Percentiles rank a stretch among this genome's conserved stretches.
phyloP scores from a whole-genome alignment of 2,888 invertebrate genomes.

The Octodonta nipae region DNA sequence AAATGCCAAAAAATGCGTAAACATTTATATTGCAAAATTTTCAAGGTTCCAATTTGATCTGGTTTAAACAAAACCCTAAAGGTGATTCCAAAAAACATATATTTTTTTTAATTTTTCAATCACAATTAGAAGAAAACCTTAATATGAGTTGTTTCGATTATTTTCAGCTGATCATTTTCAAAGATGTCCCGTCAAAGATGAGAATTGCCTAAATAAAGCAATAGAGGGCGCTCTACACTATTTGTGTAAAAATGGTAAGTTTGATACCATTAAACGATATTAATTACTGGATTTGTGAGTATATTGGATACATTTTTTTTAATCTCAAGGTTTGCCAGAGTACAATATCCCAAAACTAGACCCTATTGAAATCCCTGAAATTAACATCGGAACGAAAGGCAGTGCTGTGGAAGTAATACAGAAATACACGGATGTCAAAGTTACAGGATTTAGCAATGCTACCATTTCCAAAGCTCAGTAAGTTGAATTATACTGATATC shows the following conservation, averaged over 20 bases:
- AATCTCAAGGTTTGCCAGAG: slow-evolving; percentile 5
- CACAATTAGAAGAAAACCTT: too few species aligned
- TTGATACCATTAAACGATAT: not conserved
- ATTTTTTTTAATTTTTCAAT: too few species aligned
- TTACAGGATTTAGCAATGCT: slow-evolving; percentile 3
- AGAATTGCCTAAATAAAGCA: slow-evolving; percentile 3
- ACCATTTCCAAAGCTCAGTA: slow-evolving; percentile 2
- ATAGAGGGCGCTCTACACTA: slow-evolving; percentile 6
- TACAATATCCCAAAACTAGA: slow-evolving; percentile 7
- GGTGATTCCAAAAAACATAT: too few species aligned
- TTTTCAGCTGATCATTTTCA: slow-evolving; percentile 3
- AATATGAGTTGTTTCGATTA: not conserved
- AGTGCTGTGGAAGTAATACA: slow-evolving; percentile 4
- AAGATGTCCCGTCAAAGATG: not conserved
- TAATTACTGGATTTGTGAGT: not conserved
- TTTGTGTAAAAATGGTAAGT: slow-evolving; percentile 5
- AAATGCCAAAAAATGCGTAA: too few species aligned
- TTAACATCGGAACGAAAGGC: slow-evolving; percentile 6
- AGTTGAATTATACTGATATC: slow-evolving; percentile 1
- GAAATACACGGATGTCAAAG: slow-evolving; percentile 5
- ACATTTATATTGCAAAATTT: too few species aligned
- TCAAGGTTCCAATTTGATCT: too few species aligned
- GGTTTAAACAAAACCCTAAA: too few species aligned
- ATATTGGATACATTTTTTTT: not conserved
- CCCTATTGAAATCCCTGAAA: slow-evolving; percentile 5